These are phyloP conservation scores for Okamejei kenojei DNA, from an alignment of 2,797 vertebrate genomes.

Conservation along the genomic window DNA sequence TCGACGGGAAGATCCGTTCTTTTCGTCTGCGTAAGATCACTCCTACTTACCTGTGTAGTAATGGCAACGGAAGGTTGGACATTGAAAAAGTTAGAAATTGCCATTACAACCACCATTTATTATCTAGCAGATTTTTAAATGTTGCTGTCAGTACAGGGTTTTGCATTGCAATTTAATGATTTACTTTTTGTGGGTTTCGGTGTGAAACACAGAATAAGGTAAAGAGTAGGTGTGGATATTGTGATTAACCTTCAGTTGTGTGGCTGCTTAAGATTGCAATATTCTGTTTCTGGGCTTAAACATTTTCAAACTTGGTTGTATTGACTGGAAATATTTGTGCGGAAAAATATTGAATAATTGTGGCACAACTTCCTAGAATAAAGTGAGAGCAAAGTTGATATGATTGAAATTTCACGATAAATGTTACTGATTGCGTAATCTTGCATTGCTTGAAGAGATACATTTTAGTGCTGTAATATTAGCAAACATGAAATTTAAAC, in stretches of 20 bases:
- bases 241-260: too few species aligned
- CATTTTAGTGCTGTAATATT: not conserved
- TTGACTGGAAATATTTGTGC: not conserved
- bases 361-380: not conserved
- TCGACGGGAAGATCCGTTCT: too few species aligned
- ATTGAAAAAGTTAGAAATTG: too few species aligned
- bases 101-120: not conserved
- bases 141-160: not conserved
- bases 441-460: not conserved
- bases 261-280: not conserved
- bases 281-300: not conserved
- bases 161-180: not conserved
- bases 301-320: not conserved
- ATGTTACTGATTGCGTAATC: not conserved
- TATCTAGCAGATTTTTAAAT: not conserved
- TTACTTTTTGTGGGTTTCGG: not conserved
- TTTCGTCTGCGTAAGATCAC: too few species aligned
- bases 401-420: not conserved
- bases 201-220: not conserved
- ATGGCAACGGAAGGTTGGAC: too few species aligned
- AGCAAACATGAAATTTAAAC: not conserved
- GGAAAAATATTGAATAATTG: not conserved
- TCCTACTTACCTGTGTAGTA: too few species aligned
- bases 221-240: not conserved
- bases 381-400: not conserved